These are phyloP conservation scores for Neolamprologus modestus DNA, from an alignment of 2,113 vertebrate genomes.

Conservation along the genomic window DNA sequence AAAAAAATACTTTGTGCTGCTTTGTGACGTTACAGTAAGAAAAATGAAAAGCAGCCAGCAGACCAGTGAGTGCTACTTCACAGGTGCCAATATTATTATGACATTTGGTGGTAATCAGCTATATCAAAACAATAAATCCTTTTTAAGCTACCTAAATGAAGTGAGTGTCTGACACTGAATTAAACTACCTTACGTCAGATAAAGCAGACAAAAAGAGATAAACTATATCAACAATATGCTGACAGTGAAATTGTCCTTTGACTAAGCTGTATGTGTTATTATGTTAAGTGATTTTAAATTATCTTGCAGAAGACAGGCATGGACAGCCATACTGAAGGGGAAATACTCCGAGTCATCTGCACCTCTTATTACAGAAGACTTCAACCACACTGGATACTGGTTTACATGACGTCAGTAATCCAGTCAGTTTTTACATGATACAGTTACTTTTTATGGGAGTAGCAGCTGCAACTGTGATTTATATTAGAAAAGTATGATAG, in stretches of 20 bases:
- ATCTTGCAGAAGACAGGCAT: neutral
- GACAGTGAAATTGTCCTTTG: neutral
- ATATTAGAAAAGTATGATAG: neutral
- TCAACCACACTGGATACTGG: neutral
- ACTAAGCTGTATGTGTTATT: neutral
- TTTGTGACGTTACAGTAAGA: neutral
- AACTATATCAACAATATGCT: neutral
- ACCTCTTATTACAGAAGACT: neutral
- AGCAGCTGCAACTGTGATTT: neutral
- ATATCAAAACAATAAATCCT: neutral
- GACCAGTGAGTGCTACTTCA: neutral
- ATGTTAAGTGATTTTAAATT: neutral
- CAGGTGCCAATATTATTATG: neutral
- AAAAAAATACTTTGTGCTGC: neutral
- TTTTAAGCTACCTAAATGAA: neutral
- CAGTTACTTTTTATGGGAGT: rapidly evolving
- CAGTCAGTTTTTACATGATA: neutral
- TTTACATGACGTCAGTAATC: neutral
- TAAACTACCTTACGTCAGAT: neutral
- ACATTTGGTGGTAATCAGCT: neutral
- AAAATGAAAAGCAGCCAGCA: neutral
- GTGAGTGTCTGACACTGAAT: neutral
- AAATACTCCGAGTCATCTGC: neutral
- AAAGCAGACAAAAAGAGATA: neutral
- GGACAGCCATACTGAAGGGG: neutral